Evolutionary conservation across 2,113 vertebrate genomes (phyloP), one percentile per base, ranked within the genome.

Genomic region (Phoxinus phoxinus): DNA sequence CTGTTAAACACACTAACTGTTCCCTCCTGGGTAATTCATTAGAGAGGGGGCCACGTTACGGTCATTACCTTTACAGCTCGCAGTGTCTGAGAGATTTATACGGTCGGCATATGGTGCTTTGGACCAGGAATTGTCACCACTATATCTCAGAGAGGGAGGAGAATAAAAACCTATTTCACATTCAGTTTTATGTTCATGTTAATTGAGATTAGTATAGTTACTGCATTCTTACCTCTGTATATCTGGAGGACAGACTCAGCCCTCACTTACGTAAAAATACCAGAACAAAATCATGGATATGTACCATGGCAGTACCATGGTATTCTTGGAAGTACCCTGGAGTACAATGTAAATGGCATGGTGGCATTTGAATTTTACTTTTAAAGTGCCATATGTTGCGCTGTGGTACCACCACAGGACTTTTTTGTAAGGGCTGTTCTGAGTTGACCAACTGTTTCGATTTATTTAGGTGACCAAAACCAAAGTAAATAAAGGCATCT

Each of bases 1-100:
- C 35, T 77, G 46, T 84, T 84, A 77, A 83, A 56, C 72, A 65
- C 51, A 81, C 76, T 80, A 79, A 76, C 73, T 79, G 58, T 56
- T 53, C 76, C 41, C 51, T 59, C 37, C 13, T 73, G 37, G 30
- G 63, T 44, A 25, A 58, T 84, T 87, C 78, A 84, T 84, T 85
- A 85, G 56, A 81, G 78, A 72, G 46, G 65, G 59, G 21, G 12
- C 67, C 46, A 81, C 79, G 69, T 79, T 74, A 56, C 37, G 8
- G 67, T 87, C 86, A 80, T 84, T 87, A 81, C 76, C 58, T 87
- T 81, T 81, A 84, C 72, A 71, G 27, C 77, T 81, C 69, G 37
- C 44, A 37, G 69, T 71, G 69, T 56, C 69, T 74, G 44, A 4
- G 59, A 87, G 86, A 81, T 84, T 84, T 81, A 81, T 81, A 74